Conservation (phyloP, 2,888 invertebrate species). For the Mesopsocus fuscifrons region DNA sequence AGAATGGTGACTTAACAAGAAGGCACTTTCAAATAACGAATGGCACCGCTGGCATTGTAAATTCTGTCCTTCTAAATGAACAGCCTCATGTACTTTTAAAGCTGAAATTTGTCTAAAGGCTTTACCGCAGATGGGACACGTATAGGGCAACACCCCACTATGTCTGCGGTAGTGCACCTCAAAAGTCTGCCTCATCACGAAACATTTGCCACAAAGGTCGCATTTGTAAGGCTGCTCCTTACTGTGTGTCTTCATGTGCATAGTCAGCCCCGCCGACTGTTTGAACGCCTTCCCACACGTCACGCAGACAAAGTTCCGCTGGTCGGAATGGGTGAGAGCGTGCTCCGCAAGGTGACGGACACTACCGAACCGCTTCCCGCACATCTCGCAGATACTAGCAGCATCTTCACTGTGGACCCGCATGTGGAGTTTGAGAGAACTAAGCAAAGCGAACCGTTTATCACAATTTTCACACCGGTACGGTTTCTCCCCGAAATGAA, state of each 20-base stretch:
- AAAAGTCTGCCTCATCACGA: conserved; percentile 2
- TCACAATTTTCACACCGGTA: conserved; percentile 9
- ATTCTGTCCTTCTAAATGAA: too few relatives aligned
- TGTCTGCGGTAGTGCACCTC: conserved; percentile 4
- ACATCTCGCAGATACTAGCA: conserved; percentile 1
- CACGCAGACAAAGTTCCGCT: background rate
- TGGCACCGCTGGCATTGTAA: too few relatives aligned
- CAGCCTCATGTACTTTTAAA: background rate
- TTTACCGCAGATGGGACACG: conserved; percentile 1
- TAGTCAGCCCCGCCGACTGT: background rate
- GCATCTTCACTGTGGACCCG: conserved; percentile 7
- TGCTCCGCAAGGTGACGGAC: conserved; percentile 7
- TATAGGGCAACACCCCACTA: background rate
- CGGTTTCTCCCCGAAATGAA: conserved; percentile 9
- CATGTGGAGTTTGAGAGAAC: conserved; percentile 4
- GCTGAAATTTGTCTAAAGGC: conserved; percentile 1
- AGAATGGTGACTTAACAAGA: too few relatives aligned
- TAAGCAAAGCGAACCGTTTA: conserved; percentile 1
- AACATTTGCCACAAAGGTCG: background rate
- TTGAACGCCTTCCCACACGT: conserved; percentile 1
- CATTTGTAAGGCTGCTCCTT: background rate
- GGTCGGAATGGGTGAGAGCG: background rate
- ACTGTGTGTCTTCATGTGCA: conserved; percentile 6
- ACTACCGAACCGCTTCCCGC: conserved; percentile 8
- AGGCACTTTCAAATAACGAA: too few relatives aligned